Evolutionary conservation across 2,113 vertebrate genomes (phyloP), one percentile per base, ranked within the genome.

Genomic region (Notarius quadriscutis): DNA sequence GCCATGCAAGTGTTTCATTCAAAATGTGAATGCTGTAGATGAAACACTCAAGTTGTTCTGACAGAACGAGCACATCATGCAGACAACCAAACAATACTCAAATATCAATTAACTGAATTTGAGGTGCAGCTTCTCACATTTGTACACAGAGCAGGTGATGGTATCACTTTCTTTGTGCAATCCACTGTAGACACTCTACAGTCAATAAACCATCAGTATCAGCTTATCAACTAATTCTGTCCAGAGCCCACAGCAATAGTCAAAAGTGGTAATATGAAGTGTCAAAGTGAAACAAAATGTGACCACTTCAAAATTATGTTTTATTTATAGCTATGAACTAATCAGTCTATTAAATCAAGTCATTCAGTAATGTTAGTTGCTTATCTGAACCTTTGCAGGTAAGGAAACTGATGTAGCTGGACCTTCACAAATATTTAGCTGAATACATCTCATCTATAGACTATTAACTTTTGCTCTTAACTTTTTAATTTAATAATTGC

Each of bases 1-100:
- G 83, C 88, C 87, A 89, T 92, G 91, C 91, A 87, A 85, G 81
- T n/a, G 63, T 67, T 57, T 72, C 65, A 57, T 84, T 88, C 55
- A 48, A 74, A 75, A 81, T 78, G 69, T 86, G 18, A 86, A 84
- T 34, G 25, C 17, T 41, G 74, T 84, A 57, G 77, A 84, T 87
- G 85, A 71, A 85, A 87, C 86, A 34, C 75, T 87, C 1, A 41
- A 41, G 41, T 41, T 41, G 30, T 67, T 80, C 53, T 34, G 63
- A 87, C 88, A 88, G 83, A 77, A 85, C 4, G 55, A 57, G 53
- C 27, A 84, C 69, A 84, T 81, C 87, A 89, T 90, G 88, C 91
- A 91, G 55, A 78, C 65, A 57, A 57, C 58, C 34, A 86, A 79
- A 67, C 53, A 84, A 84, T 34, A 69, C 55, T 11, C 81, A 77